A percentile compares a stretch with the other conserved stretches of the same genome.
Evolutionary conservation across 2,797 vertebrate genomes (phyloP).

Genomic region (Cyclopterus lumpus): DNA sequence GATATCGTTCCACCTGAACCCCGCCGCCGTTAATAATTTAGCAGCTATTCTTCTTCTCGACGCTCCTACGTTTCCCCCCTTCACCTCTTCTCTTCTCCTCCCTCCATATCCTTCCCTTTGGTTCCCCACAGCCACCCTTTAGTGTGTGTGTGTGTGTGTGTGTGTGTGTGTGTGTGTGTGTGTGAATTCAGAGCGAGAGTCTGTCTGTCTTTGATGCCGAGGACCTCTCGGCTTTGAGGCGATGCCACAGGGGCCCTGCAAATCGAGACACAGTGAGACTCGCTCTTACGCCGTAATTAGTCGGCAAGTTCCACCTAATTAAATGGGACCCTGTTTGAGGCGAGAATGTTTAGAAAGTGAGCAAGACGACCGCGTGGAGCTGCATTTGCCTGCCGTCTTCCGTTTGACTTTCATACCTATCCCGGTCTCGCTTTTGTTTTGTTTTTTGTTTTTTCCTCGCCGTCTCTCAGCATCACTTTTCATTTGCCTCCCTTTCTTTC

Average conservation of each 20-base stretch:
- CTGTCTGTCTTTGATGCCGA: conserved; percentile 52
- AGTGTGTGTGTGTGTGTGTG: conserved; percentile 11
- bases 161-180: conserved; percentile 16
- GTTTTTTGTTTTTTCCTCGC: background rate
- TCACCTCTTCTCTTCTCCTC: conserved; percentile 1
- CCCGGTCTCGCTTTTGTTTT: conserved; percentile 1
- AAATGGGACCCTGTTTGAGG: conserved; percentile 62
- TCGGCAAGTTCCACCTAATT: conserved; percentile 70
- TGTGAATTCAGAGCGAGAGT: conserved; percentile 26
- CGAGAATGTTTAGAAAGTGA: conserved; percentile 35
- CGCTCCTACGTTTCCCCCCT: conserved; percentile 39
- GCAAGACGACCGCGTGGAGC: conserved; percentile 50
- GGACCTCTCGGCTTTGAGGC: conserved; percentile 51
- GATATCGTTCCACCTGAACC: conserved; percentile 72
- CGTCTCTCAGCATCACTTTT: conserved; percentile 22
- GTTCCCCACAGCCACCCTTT: conserved; percentile 41
- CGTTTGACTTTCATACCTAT: conserved; percentile 4
- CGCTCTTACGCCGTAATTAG: conserved; percentile 63
- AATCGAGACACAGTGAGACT: conserved; percentile 42
- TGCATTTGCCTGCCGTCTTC: conserved; percentile 2
- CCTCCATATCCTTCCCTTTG: background rate
- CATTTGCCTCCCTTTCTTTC: conserved; percentile 18
- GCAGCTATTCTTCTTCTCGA: conserved; percentile 47
- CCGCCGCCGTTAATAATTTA: conserved; percentile 74
- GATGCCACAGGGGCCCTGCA: conserved; percentile 48